Evolutionary conservation across 1,140 invertebrate species (phyloP).

Genomic region (Bombus polaris): DNA sequence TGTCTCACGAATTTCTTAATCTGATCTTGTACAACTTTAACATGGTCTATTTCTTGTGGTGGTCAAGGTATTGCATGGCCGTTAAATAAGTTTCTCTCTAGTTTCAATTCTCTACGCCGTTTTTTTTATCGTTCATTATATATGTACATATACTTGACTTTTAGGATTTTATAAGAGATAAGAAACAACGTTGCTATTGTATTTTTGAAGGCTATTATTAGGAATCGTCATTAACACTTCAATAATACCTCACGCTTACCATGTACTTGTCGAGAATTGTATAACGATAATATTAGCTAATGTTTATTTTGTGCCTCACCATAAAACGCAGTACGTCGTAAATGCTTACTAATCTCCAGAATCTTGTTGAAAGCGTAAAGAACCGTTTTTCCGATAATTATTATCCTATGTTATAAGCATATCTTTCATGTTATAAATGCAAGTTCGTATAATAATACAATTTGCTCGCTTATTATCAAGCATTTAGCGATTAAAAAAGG

Average conservation of each 20-base stretch:
- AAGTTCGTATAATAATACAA: background rate
- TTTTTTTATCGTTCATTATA: background rate
- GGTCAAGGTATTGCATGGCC: background rate
- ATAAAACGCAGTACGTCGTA: background rate
- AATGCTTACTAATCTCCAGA: background rate
- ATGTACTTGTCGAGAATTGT: background rate
- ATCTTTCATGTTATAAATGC: background rate
- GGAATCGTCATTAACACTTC: background rate
- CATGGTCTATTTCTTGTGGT: background rate
- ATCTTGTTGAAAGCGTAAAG: background rate
- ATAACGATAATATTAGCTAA: background rate
- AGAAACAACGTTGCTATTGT: background rate
- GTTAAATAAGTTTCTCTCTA: background rate
- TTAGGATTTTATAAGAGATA: conserved; percentile 6
- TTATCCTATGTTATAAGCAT: background rate
- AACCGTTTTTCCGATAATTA: too few species aligned
- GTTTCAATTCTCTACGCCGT: background rate
- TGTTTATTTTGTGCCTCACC: background rate
- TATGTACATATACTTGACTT: background rate
- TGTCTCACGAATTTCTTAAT: background rate
- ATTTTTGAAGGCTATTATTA: background rate
- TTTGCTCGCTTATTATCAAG: too few species aligned
- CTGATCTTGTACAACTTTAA: background rate
- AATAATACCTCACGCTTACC: too few species aligned
- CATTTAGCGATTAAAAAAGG: background rate